Base-by-base conservation (phyloP, 1,140 invertebrate genomes). In the Drosophila sp. region DNA sequence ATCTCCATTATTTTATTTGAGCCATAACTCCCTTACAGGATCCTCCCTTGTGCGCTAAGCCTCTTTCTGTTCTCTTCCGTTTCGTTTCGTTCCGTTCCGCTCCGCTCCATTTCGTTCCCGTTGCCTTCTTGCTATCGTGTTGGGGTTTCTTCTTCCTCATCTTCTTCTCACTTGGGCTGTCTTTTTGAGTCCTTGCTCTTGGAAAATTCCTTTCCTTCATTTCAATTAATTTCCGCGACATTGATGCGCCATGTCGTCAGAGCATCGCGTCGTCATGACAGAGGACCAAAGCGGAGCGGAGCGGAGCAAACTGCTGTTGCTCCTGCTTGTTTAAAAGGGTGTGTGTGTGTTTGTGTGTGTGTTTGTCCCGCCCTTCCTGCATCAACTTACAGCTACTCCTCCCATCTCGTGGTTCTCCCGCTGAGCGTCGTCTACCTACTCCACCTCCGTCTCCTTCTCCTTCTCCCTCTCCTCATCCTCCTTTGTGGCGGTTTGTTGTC, bases 201-300 rank as follows among this genome's bases (percentile, higher is more conserved):
- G 33, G 47, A 61, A 78, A 72, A 79, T 82, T 86, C 68, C 65
- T 70, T 60, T 70, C 84, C 80, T 87, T 87, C 84, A 78, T 89
- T 89, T 89, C 84, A 89, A 89, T 89, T 89, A 89, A 89, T 89
- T 89, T 89, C 74, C 85, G 74, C 84, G 74, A 89, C 85, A 89
- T 90, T 89, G 85, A 90, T 84, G 84, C 80, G 64, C 71, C 68
- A 63, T 70, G 79, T 85, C 76, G 79, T 79, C 76, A 47, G 58
- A 54, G 50, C 70, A 29, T 68, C 62, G 54, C 38, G 60, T 64
- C 60, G 63, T 72, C 70, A 56, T 72, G 57, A 47, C 33, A 58
- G 56, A 58, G 32, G 8, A 17, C 17, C 17, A 17, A 17, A 58
- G 32, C 17, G 3, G 32, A 38, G 35, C 35, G 17, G 8, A 58